Evolutionary conservation across 1,140 invertebrate species (phyloP).

Genomic region (Rhynchophorus ferrugineus): DNA sequence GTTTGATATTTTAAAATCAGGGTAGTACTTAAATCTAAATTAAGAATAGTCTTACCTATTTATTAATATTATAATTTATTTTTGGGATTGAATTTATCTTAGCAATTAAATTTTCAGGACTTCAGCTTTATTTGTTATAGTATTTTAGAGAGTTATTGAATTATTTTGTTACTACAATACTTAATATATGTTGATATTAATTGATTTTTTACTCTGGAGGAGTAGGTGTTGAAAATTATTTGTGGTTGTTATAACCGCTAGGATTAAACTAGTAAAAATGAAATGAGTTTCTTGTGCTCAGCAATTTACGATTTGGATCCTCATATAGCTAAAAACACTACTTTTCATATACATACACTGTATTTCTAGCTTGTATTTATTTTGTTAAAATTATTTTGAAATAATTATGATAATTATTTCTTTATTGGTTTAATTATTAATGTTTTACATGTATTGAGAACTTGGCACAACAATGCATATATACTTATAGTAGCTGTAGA

Average conservation of each 20-base stretch:
- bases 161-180: not conserved
- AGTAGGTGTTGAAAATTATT: not conserved
- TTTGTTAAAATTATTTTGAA: not conserved
- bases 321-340: not conserved
- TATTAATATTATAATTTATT: not conserved
- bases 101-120: not conserved
- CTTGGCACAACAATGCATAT: not conserved
- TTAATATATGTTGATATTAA: not conserved
- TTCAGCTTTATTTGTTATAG: not conserved
- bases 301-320: not conserved
- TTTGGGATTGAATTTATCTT: not conserved
- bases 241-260: not conserved
- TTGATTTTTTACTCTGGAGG: not conserved
- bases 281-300: not conserved
- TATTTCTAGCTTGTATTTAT: not conserved
- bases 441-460: no score
- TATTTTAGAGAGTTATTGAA: not conserved
- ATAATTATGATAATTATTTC: not conserved
- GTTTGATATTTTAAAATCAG: not conserved
- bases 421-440: no score
- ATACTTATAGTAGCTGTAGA: not conserved
- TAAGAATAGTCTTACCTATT: not conserved
- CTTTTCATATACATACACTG: no score
- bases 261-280: not conserved
- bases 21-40: not conserved